Evolutionary conservation across 2,797 vertebrate species (phyloP).

Genomic region (Mionectes olivaceus): DNA sequence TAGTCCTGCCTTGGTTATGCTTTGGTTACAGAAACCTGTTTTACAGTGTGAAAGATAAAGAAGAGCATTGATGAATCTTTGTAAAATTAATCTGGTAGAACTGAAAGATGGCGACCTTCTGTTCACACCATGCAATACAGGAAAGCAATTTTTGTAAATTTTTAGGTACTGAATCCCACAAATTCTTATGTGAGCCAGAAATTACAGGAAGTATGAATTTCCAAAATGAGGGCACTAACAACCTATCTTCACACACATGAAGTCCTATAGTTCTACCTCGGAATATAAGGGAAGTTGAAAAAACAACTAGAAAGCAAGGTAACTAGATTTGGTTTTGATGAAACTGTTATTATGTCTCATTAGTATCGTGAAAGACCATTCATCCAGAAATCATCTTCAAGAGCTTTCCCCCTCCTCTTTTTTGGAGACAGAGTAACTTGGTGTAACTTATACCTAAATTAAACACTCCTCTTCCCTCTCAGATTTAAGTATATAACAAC

Average conservation of each 20-base stretch:
- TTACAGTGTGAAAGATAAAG: background rate
- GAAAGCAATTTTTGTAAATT: background rate
- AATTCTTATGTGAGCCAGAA: background rate
- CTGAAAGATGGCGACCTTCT: background rate
- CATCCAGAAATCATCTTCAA: background rate
- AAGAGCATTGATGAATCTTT: background rate
- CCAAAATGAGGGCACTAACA: background rate
- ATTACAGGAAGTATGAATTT: background rate
- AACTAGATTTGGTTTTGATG: background rate
- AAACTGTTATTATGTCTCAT: conserved; percentile 16
- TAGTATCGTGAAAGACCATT: background rate
- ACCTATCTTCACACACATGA: background rate
- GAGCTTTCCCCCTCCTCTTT: background rate
- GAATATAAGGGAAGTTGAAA: background rate
- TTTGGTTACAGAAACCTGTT: background rate
- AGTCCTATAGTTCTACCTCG: accelerated
- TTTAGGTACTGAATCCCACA: background rate
- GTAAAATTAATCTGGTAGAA: background rate
- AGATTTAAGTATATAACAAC: background rate
- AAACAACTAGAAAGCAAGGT: background rate
- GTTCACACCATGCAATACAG: background rate
- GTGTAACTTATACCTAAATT: background rate
- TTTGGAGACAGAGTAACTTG: background rate
- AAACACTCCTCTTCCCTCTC: background rate
- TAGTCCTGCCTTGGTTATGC: background rate